Percentiles rank a stretch among this genome's conserved stretches.
phyloP scores from a whole-genome alignment of 2,888 invertebrate genomes.

The Tortricodes alternella region DNA sequence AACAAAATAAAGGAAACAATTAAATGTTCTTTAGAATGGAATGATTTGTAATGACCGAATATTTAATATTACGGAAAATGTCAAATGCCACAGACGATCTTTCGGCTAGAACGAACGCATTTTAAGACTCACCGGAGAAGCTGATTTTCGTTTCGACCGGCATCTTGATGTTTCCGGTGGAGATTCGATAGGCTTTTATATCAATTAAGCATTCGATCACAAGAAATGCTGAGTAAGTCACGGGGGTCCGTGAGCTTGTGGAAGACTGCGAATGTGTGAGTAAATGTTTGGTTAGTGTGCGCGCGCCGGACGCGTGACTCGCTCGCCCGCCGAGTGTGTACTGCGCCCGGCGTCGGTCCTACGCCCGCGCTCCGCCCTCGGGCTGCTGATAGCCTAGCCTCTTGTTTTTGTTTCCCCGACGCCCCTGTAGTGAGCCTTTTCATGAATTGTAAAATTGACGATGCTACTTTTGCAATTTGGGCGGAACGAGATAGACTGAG shows the following conservation, averaged over 20 bases:
- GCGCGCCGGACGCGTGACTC: constrained; percentile 57
- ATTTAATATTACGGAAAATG: background rate
- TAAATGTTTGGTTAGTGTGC: constrained; percentile 36
- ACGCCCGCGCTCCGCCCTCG: constrained; percentile 48
- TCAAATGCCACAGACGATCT: too few relatives aligned
- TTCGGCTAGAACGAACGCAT: constrained; percentile 16
- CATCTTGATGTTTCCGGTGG: constrained; percentile 54
- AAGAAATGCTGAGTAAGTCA: constrained; percentile 5
- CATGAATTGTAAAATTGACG: constrained; percentile 26
- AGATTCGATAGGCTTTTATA: constrained; percentile 20
- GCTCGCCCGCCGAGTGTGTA: constrained; percentile 63
- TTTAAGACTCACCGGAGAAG: constrained; percentile 74
- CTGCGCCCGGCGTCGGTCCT: constrained; percentile 55
- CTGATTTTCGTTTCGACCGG: constrained; percentile 79
- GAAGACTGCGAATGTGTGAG: constrained; percentile 33
- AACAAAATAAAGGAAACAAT: too few relatives aligned
- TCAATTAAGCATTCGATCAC: constrained; percentile 19
- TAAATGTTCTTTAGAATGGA: too few relatives aligned
- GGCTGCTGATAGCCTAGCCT: constrained; percentile 48
- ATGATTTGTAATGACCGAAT: background rate
- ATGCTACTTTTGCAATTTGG: constrained; percentile 39
- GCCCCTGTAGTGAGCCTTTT: constrained; percentile 33
- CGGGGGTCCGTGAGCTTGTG: constrained; percentile 32
- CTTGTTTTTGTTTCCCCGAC: constrained; percentile 55
- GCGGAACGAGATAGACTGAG: constrained; percentile 22